These are phyloP conservation scores for Allobates femoralis DNA, from an alignment of 2,797 vertebrate genomes.

Conservation along the genomic window DNA sequence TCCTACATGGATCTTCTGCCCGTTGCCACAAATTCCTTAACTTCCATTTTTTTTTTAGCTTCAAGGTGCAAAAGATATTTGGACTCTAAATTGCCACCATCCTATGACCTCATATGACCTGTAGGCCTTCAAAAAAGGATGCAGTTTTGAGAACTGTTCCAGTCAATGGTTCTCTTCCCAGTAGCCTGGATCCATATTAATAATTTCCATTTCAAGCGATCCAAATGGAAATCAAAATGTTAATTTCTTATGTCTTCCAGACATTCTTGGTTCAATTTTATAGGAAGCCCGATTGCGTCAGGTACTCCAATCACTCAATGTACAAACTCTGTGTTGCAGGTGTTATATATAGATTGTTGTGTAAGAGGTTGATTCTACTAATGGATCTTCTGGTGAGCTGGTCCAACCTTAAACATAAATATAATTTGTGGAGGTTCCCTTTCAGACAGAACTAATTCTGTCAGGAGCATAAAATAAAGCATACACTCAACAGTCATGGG, in stretches of 20 bases:
- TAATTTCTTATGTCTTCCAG: neutral
- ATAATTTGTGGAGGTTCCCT: too few species aligned
- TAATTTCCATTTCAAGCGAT: neutral
- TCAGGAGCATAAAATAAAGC: too few species aligned
- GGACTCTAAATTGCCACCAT: neutral
- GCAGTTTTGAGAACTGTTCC: neutral
- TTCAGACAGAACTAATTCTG: too few species aligned
- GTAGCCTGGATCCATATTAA: neutral
- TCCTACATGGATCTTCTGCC: too few species aligned
- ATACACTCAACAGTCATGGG: too few species aligned
- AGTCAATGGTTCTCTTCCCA: neutral
- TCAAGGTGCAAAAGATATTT: neutral
- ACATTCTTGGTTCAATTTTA: neutral
- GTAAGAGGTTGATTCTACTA: too few species aligned
- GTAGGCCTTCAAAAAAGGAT: neutral
- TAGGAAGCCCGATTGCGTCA: neutral
- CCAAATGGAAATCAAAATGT: neutral
- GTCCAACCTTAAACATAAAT: too few species aligned
- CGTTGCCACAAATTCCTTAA: too few species aligned
- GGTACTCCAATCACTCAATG: neutral
- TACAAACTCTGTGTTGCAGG: neutral
- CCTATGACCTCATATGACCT: neutral
- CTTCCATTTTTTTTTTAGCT: too few species aligned
- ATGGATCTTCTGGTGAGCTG: too few species aligned
- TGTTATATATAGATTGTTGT: neutral